Evolutionary conservation across 2,888 invertebrate genomes (phyloP), one percentile per base, ranked within the genome.

Genomic region (Drosophila siamana): DNA sequence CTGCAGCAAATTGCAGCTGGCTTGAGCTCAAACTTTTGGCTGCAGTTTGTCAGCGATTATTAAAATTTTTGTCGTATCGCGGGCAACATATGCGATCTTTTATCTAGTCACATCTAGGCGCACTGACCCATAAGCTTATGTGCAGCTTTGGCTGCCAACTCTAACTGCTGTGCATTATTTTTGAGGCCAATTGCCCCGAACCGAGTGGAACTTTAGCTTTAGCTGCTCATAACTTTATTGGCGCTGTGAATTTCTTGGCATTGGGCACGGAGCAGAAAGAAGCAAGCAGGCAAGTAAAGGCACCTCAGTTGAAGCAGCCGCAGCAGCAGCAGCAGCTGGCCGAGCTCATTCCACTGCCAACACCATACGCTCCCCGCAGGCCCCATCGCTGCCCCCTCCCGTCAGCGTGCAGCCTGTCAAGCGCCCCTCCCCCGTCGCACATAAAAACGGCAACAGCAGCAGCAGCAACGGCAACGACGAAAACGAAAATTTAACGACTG

Each of bases 401-500:
- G 46, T 8, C 44, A 66, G 46, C 24, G 46, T 61, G 44, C 69
- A 66, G 51, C 65, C 19, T 19, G 19, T 19, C 19, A 19, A 19
- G 19, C 19, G 19, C 19, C 19, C 19, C 19, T 19, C 19, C 75
- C 11, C 30, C 75, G 79, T 80, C 80, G 81, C 82, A 80, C 82
- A 85, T 83, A 83, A 83, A 85, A 85, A 85, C 80, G 48, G 65
- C 61, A 65, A 59, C 65, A 60, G 51, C 56, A 46, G 28, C 36
- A 26, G 41, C 51, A 30, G 51, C 65, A 33, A 6, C 60, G 43
- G 30, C 61, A 60, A 81, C 79, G 75, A 80, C 78, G 88, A 81
- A 85, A 86, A 86, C 85, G 83, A 84, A 84, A 84, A 84, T 84
- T 84, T 84, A 84, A 84, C 83, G 83, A 84, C 83, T 84, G 83